Evolutionary conservation across 2,888 invertebrate species (phyloP).

Genomic region (Rhyacophila evoluta): DNA sequence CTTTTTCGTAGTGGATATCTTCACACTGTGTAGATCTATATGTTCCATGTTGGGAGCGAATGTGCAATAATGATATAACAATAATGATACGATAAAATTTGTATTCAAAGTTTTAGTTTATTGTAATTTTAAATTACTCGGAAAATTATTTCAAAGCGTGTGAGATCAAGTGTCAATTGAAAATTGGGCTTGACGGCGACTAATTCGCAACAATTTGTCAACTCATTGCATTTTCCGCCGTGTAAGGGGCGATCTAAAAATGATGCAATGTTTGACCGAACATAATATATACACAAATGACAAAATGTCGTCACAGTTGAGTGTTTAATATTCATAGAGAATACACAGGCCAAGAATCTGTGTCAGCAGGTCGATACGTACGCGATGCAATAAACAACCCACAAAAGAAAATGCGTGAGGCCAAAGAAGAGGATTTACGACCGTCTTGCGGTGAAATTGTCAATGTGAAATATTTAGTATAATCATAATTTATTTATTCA

Average conservation of each 20-base stretch:
- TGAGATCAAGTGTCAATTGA: conserved; percentile 17
- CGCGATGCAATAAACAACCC: not conserved
- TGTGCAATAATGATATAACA: too few species aligned
- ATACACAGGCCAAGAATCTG: not conserved
- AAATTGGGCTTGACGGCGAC: not conserved
- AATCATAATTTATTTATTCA: not conserved
- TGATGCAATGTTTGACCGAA: not conserved
- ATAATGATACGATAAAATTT: too few species aligned
- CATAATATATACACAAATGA: not conserved
- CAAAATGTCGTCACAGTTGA: not conserved
- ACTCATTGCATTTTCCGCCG: not conserved
- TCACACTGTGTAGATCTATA: too few species aligned
- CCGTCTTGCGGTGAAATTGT: not conserved
- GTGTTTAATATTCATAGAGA: not conserved
- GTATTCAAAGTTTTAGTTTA: too few species aligned
- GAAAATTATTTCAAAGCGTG: too few species aligned
- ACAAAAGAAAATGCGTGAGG: conserved; percentile 14
- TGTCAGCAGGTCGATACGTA: not conserved
- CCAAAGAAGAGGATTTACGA: not conserved
- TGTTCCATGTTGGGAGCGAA: too few species aligned
- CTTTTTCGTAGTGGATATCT: too few species aligned
- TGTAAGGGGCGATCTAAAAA: not conserved
- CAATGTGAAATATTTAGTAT: not conserved
- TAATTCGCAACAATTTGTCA: conserved; percentile 1
- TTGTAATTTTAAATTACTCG: too few species aligned